phyloP scores from a whole-genome alignment of 2,113 vertebrate genomes.

The Charina bottae region DNA sequence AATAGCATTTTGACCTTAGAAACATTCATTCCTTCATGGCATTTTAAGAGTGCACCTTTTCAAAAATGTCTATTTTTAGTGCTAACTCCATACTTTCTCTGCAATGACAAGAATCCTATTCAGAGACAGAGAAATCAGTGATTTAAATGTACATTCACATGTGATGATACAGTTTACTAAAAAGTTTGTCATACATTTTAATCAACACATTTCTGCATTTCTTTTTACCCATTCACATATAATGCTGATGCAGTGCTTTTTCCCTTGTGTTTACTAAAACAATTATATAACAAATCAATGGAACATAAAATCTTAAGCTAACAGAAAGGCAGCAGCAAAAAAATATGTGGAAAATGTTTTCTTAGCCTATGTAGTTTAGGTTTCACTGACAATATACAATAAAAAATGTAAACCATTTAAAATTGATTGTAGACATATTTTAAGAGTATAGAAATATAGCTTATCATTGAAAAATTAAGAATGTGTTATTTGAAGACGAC shows the following conservation, averaged over 20 bases:
- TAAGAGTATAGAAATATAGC: neutral
- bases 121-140: neutral
- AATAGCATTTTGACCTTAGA: slow-evolving; percentile 7
- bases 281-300: neutral
- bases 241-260: neutral
- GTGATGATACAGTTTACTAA: slow-evolving; percentile 4
- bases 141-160: slow-evolving; percentile 10
- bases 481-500: neutral
- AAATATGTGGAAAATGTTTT: neutral
- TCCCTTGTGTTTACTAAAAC: neutral
- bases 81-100: neutral
- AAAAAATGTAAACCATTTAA: neutral
- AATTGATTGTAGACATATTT: neutral
- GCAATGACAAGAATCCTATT: neutral
- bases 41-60: neutral
- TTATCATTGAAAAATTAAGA: neutral
- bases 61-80: slow-evolving; percentile 16
- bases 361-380: neutral
- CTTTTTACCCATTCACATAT: neutral
- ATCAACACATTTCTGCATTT: neutral
- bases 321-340: slow-evolving; percentile 32
- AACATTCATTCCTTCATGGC: neutral
- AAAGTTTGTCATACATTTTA: neutral
- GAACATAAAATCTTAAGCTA: neutral
- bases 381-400: slow-evolving; percentile 1